These are phyloP conservation scores for Drosophila miranda DNA, from an alignment of 1,140 invertebrate genomes.

Conservation along the genomic window DNA sequence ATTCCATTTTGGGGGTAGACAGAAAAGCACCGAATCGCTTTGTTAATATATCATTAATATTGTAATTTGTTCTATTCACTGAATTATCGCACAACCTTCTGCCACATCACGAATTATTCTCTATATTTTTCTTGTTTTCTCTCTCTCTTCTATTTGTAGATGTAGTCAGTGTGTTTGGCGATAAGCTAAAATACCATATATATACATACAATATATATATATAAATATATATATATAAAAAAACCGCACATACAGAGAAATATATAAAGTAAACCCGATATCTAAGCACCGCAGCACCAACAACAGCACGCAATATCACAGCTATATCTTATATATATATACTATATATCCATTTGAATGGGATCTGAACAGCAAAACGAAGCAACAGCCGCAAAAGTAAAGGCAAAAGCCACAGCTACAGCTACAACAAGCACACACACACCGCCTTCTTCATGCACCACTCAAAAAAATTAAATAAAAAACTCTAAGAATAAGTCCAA, in stretches of 20 bases:
- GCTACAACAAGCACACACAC: constrained; percentile 33
- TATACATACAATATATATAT: constrained; percentile 58
- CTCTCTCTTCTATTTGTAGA: constrained; percentile 86
- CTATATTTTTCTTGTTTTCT: constrained; percentile 65
- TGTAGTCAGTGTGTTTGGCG: constrained; percentile 91
- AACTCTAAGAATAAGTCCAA: constrained; percentile 28
- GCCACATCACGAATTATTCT: constrained; percentile 63
- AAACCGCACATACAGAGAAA: constrained; percentile 57
- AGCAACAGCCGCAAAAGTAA: constrained; percentile 21
- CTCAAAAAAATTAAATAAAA: constrained; percentile 25
- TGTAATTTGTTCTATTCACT: constrained; percentile 33
- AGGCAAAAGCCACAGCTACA: constrained; percentile 30
- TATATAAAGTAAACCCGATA: constrained; percentile 59
- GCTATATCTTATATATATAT: constrained; percentile 51
- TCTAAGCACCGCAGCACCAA: constrained; percentile 77
- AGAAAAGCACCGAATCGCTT: constrained; percentile 24
- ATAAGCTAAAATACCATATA: constrained; percentile 84
- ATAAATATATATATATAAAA: constrained; percentile 46
- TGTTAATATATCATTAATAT: constrained; percentile 31
- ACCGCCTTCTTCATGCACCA: constrained; percentile 39
- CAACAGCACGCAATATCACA: constrained; percentile 64
- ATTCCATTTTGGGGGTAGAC: constrained; percentile 7
- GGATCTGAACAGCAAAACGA: constrained; percentile 38
- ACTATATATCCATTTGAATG: constrained; percentile 25
- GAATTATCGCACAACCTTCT: constrained; percentile 44